Conservation (phyloP, 2,797 vertebrate species). For the Catamblyrhynchus diadema region DNA sequence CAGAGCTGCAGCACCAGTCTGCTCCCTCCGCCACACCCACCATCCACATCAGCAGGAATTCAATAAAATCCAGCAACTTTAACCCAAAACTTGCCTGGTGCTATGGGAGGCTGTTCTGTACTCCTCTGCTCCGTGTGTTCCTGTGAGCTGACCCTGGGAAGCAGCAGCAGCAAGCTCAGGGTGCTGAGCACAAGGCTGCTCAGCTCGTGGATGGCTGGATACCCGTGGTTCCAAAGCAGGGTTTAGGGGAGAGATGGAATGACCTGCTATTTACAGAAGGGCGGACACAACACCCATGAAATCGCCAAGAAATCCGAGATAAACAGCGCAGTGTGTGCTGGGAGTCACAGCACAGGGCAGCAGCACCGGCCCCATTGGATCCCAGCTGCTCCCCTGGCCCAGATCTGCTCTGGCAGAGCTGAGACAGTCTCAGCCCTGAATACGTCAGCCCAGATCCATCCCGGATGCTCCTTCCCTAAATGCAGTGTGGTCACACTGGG, state of each 20-base stretch:
- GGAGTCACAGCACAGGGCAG: not conserved
- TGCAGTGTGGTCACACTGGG: not conserved
- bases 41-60: not conserved
- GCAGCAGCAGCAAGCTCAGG: not conserved
- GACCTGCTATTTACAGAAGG: not conserved
- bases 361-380: not conserved
- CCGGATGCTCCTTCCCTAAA: not conserved
- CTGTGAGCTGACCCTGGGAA: not conserved
- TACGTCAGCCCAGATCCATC: not conserved
- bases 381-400: not conserved
- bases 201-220: not conserved
- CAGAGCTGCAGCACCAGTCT: not conserved
- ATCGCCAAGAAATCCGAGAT: not conserved
- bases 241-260: not conserved
- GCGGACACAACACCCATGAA: accelerated
- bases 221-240: not conserved
- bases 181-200: accelerated
- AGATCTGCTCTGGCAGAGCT: not conserved
- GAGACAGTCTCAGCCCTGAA: not conserved
- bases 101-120: accelerated
- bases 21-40: not conserved
- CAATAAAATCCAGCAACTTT: not conserved
- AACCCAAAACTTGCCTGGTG: not conserved
- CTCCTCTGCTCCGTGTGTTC: not conserved
- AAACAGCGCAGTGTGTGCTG: not conserved